Percentiles rank a stretch among this genome's conserved stretches.
These are phyloP conservation scores for Eucera pruinosa DNA, from an alignment of 2,888 invertebrate genomes.

Conservation along the genomic window DNA sequence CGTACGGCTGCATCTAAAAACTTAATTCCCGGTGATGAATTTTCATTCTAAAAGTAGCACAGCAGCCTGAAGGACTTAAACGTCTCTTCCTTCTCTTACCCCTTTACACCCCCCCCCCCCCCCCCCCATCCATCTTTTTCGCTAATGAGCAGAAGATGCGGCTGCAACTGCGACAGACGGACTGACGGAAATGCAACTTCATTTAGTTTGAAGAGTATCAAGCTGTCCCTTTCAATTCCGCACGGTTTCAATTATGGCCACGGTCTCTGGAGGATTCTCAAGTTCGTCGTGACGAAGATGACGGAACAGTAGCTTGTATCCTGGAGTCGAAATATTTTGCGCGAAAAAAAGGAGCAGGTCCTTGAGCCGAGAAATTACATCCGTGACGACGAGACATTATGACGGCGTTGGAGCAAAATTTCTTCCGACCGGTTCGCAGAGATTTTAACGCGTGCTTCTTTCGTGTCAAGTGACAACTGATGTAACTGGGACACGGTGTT, in stretches of 20 bases:
- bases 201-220: conserved; percentile 36
- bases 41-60: conserved; percentile 43
- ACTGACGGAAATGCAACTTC: conserved; percentile 24
- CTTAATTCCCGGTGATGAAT: conserved; percentile 57
- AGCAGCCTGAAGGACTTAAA: conserved; percentile 33
- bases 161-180: background rate
- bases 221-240: conserved; percentile 10
- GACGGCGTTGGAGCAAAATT: background rate
- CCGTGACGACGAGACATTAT: too few species aligned
- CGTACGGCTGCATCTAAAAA: conserved; percentile 29
- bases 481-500: background rate
- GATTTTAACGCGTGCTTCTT: background rate
- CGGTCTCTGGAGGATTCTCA: background rate
- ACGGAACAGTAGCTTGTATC: background rate
- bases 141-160: conserved; percentile 48
- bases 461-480: background rate
- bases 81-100: too few species aligned
- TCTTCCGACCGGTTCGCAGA: background rate
- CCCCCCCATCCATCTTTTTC: background rate
- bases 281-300: too few species aligned
- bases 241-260: conserved; percentile 17
- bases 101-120: background rate
- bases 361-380: background rate
- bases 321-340: background rate
- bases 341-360: background rate